Evolutionary conservation across 2,888 invertebrate species (phyloP), one percentile per base, ranked within the genome.

Genomic region (Pemphredon lugubris): DNA sequence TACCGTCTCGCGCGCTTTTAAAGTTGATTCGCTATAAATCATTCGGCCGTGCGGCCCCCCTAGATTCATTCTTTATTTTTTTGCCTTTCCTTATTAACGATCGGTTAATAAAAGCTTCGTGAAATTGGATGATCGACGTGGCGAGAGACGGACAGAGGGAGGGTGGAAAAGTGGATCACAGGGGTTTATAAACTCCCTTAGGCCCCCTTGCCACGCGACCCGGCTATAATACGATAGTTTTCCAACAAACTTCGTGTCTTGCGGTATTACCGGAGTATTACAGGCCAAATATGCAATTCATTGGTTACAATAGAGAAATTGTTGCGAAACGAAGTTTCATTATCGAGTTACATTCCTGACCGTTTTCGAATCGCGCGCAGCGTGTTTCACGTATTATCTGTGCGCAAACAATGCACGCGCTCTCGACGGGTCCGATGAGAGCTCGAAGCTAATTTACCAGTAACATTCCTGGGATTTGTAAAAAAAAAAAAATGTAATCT

Each of bases 201-300:
- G 58, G 48, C 65, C n/a, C n/a, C 34, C 42, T 42, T 34, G 30
- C 55, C 59, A 65, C 58, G 58, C 48, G 65, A 53, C 51, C 59
- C 34, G 45, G 39, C 26, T 60, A 60, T 61, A 51, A 51, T 45
- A 39, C 42, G 50, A 61, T 57, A 57, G 63, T 50, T 63, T 34
- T 37, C 67, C 44, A 57, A 50, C 50, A 68, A 63, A 61, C 26
- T 67, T 61, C 39, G 26, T 54, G 40, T 54, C 53, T 51, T 23
- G 26, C 53, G 60, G 66, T 53, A 54, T 61, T 66, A 59, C 59
- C 23, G 20, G 4, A 51, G 59, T 51, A 59, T 65, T 59, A 59
- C 51, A 26, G 51, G 37, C 40, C 59, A 59, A 65, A 65, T 60
- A 65, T 59, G 59, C 65, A 59, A 65, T 65, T 59, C 59, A 37